Base-by-base conservation (phyloP, 2,888 invertebrate species). In the Gymnocheta viridis region DNA sequence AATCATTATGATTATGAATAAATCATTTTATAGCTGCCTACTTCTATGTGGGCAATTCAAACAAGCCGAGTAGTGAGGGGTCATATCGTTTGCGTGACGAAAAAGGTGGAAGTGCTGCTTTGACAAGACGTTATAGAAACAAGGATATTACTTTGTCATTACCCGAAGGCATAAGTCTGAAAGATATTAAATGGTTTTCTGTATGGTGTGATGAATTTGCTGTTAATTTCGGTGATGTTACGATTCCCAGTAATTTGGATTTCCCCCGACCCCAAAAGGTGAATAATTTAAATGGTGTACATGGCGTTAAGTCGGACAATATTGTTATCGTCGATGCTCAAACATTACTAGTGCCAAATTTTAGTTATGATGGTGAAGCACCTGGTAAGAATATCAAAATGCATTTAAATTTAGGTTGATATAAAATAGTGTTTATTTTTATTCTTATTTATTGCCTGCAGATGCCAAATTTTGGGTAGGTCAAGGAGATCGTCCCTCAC, bases 401-500 rank as follows among this genome's bases (percentile, higher is more conserved):
- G 7, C 7, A 17, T 14, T 1, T 3, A 3, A 54, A 1, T 54
- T 38, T 17, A 41, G 1, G 12, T 27, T 17, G 5, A n/a, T 4
- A 17, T 12, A n/a, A 12, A 27, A 27, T 14, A n/a, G n/a, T n/a
- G 17, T 27, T 5, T 67, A 64, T 56, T 22, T 12, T 58, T 62
- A 4, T 2, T 24, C 24, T 49, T 77, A 17, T 47, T 4, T 47
- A 19, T 14, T 47, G 2, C 5, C 17, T 92, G 10, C 93, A 97
- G 98, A 98, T 92, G 97, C 97, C 0, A 97, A 98, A 93, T 98
- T 98, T 92, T 98, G 98, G 97, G 97, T 96, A 85, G 98, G 98
- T 1, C 93, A 95, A 67, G 98, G 98, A 1, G 93, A 94, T 32
- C 94, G 95, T 89, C 97, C 97, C 0, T 94, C 96, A 0, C 95